Conservation (phyloP, 2,888 invertebrate genomes). For the Cosmia pyralina region DNA sequence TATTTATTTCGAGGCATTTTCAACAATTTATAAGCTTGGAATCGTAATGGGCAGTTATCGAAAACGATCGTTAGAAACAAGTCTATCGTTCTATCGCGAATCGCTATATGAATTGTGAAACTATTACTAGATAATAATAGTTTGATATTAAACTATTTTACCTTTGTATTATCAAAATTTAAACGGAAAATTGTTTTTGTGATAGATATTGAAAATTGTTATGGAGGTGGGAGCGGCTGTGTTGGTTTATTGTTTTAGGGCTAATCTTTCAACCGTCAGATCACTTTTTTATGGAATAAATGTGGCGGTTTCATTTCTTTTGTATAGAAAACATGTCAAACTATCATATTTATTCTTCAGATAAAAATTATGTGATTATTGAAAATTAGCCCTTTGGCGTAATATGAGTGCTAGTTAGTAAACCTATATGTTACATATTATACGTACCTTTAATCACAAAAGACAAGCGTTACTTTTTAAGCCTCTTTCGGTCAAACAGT, state of each 20-base stretch:
- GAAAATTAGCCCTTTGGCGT: too few species aligned
- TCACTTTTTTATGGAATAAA: too few species aligned
- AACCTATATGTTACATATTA: too few species aligned
- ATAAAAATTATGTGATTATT: too few species aligned
- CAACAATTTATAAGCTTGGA: conserved; percentile 46
- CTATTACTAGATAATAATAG: conserved; percentile 48
- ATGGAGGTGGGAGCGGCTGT: conserved; percentile 9
- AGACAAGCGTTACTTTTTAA: too few species aligned
- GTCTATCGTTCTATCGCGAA: conserved; percentile 39
- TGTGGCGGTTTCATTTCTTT: too few species aligned
- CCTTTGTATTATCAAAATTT: conserved; percentile 30
- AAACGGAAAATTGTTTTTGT: conserved; percentile 27
- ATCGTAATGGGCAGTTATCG: conserved; percentile 56
- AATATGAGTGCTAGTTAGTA: background rate
- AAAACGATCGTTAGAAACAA: conserved; percentile 44
- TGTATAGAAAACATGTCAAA: too few species aligned
- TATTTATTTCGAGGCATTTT: conserved; percentile 46
- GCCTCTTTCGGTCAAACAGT: too few species aligned
- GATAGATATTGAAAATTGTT: conserved; percentile 13
- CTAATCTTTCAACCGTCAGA: too few species aligned
- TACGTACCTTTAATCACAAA: too few species aligned
- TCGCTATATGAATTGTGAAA: conserved; percentile 57
- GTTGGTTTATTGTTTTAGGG: background rate
- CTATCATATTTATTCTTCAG: too few species aligned
- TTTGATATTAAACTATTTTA: conserved; percentile 43